Percentiles rank a stretch among this genome's conserved stretches.
phyloP scores from a whole-genome alignment of 1,140 invertebrate genomes.

The Drosophila pruinosa region DNA sequence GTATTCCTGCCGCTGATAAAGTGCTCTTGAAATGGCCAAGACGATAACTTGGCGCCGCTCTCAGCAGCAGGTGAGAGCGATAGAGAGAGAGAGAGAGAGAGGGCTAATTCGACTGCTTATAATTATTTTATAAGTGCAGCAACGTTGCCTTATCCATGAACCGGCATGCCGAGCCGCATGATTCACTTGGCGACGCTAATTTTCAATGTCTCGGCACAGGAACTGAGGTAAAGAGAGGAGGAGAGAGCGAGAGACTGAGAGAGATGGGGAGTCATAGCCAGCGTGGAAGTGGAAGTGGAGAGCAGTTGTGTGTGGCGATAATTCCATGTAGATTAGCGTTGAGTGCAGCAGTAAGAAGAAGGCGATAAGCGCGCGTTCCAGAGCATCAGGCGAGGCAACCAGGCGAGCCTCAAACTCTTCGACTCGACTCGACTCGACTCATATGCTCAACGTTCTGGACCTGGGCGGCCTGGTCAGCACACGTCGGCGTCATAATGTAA shows the following conservation, averaged over 20 bases:
- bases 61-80: constrained; percentile 27
- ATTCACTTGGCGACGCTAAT: constrained; percentile 75
- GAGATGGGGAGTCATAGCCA: background rate
- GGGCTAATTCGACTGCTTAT: constrained; percentile 52
- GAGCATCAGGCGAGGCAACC: constrained; percentile 23
- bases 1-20: constrained; percentile 31
- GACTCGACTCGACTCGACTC: background rate
- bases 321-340: constrained; percentile 74
- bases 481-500: constrained; percentile 42
- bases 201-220: constrained; percentile 42
- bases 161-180: constrained; percentile 56
- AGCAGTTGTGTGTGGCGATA: constrained; percentile 57
- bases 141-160: constrained; percentile 65
- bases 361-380: constrained; percentile 50
- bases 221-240: background rate
- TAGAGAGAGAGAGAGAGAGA: background rate
- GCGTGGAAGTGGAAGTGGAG: background rate
- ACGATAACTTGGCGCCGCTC: constrained; percentile 45
- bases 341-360: constrained; percentile 71
- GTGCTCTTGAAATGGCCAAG: constrained; percentile 32
- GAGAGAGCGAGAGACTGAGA: background rate
- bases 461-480: constrained; percentile 32
- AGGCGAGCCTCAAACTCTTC: constrained; percentile 12
- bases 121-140: constrained; percentile 81
- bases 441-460: constrained; percentile 7